Base-by-base conservation (phyloP, 2,888 invertebrate species). In the Chaitophorus viminalis region DNA sequence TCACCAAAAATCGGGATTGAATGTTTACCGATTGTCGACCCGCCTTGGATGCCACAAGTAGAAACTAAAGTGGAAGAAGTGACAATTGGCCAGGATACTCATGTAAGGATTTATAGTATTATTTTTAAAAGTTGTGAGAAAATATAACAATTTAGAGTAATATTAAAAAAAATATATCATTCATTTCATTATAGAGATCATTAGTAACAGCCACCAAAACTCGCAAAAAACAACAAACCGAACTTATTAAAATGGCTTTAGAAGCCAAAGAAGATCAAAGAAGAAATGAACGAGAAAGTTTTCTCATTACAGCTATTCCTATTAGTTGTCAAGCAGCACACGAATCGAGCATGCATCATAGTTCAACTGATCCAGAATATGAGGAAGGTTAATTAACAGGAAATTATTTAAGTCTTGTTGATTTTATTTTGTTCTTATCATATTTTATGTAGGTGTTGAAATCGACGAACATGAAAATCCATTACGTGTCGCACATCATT, bases 61-160 rank as follows among this genome's bases (percentile, higher is more conserved):
- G 99, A 99, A 92, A 98, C 98, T 33, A 99, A 99, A 92, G 98
- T 99, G 88, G 98, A 99, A 94, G 99, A 99, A 93, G 98, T 99
- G 90, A 89, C 90, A 21, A 94, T 99, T 86, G 99, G 98, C 92
- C 99, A 99, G 92, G 99, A 99, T 91, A 95, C 98, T 92, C 97
- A 97, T 92, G 97, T 97, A 93, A 93, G 94, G 1, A 18, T 82
- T 18, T 75, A 36, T 36, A 74, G 6, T 36, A 65, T 9, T 29
- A 75, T 54, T 74, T 8, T 29, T 18, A n/a, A 29, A 82, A 29
- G 6, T 9, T 74, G 5, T 1, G 46, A 46, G 46, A 14, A 46
- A 46, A 1, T 14, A 82, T 70, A 52, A 33, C 25, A 31, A 31
- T 46, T 21, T 3, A 72, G 21, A 39, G 14, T 17, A 0, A 70